Conservation (phyloP, 1,140 invertebrate species). For the Scaptomyza hsui region DNA sequence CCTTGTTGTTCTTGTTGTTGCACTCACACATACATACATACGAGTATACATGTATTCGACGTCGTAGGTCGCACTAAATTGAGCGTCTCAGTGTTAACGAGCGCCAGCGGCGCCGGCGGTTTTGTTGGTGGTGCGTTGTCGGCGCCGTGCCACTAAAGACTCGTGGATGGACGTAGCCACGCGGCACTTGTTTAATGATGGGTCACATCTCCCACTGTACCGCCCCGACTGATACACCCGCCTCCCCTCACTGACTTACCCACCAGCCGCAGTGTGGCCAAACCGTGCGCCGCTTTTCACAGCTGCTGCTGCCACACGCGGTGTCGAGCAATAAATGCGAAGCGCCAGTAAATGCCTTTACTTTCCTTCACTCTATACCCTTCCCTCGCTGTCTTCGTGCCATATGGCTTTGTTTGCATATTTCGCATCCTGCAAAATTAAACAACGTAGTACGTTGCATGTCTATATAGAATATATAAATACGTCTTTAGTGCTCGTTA, state of each 20-base stretch:
- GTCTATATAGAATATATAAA: not conserved
- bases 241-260: too few species aligned
- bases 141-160: slow-evolving; percentile 61
- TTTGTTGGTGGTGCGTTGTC: slow-evolving; percentile 17
- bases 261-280: slow-evolving; percentile 8
- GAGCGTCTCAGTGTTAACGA: slow-evolving; percentile 80
- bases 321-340: slow-evolving; percentile 63
- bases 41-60: too few species aligned
- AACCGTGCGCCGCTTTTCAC: not conserved
- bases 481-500: not conserved
- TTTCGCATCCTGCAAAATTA: slow-evolving; percentile 36
- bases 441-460: slow-evolving; percentile 6
- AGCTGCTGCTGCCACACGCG: slow-evolving; percentile 57
- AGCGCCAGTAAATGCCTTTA: slow-evolving; percentile 54
- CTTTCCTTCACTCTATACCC: not conserved
- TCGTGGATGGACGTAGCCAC: slow-evolving; percentile 72
- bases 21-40: too few species aligned
- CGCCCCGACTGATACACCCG: slow-evolving; percentile 14
- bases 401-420: slow-evolving; percentile 24
- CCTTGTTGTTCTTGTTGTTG: slow-evolving; percentile 12
- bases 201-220: slow-evolving; percentile 41
- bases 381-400: slow-evolving; percentile 10
- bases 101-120: slow-evolving; percentile 43
- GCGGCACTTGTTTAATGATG: slow-evolving; percentile 65
- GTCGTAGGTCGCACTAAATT: slow-evolving; percentile 67